Evolutionary conservation across 92 coral and sea anemone species (phyloP), one percentile per base, ranked within the genome.

Genomic region (Zoanthus gigantus): DNA sequence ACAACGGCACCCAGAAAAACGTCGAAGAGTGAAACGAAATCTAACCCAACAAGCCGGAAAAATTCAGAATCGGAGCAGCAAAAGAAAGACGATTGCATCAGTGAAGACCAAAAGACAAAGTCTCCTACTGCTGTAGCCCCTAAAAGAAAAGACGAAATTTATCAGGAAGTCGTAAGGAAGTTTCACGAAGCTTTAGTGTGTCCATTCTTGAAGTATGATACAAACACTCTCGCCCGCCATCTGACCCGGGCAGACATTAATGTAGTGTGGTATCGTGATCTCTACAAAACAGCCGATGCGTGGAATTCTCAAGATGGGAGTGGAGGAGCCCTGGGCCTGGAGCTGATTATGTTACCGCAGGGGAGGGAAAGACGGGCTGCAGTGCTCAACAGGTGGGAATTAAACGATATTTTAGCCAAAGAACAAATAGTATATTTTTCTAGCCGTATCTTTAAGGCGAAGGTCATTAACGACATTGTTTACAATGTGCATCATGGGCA

Each of bases 251-350:
- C 91, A 45, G 99, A 97, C 75, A 90, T 97, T 1, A 91, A 91
- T 44, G 90, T 90, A 13, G 90, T 93, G 47, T 97, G 99, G 99
- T 83, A 89, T 23, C 92, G 88, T 32, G 72, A 91, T 17, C 91
- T 91, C 48, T 86, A 83, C 53, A 93, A 92, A 72, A 50, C 57
- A 14, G 88, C 90, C 10, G 65, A 79, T 65, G 58, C 75, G 44
- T 91, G 92, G 94, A 88, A 46, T 18, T 30, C 84, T 17, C 95
- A 89, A 58, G 98, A 95, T 31, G 96, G 92, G 16, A 91, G 93
- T 42, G 98, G 96, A 66, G 96, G 92, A 53, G 98, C 96, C 0
- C 77, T 90, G 32, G 99, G 99, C 67, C 94, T 97, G 82, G 99
- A 97, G 52, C 83, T 89, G 45, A 74, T 97, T 31, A 88, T 96